Percentiles rank a stretch among this genome's conserved stretches.
Conservation (phyloP, 2,888 invertebrate genomes). For the Andrena trimmerana region DNA sequence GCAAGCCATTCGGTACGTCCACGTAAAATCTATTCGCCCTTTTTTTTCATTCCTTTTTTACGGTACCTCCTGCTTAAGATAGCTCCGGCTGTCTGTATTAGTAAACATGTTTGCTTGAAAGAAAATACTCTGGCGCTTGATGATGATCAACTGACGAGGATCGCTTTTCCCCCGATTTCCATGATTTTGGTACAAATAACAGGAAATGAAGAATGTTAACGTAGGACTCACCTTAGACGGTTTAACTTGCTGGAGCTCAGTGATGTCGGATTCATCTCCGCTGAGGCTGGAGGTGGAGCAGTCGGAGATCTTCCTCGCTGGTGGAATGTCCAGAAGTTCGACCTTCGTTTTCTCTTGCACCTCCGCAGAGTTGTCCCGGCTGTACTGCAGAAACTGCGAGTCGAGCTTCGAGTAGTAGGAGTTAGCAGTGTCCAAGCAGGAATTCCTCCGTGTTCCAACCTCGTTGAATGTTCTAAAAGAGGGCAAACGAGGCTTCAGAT, state of each 20-base stretch:
- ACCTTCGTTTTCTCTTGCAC: constrained; percentile 62
- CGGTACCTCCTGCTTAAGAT: not conserved
- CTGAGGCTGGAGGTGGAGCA: constrained; percentile 92
- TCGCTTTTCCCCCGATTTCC: not conserved
- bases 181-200: not conserved
- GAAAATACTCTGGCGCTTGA: no score
- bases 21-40: constrained; percentile 26
- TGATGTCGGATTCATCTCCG: constrained; percentile 89
- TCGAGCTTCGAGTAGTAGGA: constrained; percentile 71
- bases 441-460: constrained; percentile 78
- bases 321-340: constrained; percentile 79
- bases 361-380: constrained; percentile 52
- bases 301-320: constrained; percentile 88
- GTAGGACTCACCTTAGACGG: constrained; percentile 78
- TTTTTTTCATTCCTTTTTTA: not conserved
- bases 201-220: not conserved
- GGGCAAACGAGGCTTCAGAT: not conserved
- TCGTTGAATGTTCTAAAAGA: constrained; percentile 70
- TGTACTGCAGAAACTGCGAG: constrained; percentile 41
- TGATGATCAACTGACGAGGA: no score
- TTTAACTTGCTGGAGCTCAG: constrained; percentile 80
- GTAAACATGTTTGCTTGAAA: no score
- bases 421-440: constrained; percentile 77
- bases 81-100: not conserved
- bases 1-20: constrained; percentile 12